A percentile compares a stretch with the other conserved stretches of the same genome.
phyloP scores from a whole-genome alignment of 1,140 invertebrate genomes.

The Apis dorsata region DNA sequence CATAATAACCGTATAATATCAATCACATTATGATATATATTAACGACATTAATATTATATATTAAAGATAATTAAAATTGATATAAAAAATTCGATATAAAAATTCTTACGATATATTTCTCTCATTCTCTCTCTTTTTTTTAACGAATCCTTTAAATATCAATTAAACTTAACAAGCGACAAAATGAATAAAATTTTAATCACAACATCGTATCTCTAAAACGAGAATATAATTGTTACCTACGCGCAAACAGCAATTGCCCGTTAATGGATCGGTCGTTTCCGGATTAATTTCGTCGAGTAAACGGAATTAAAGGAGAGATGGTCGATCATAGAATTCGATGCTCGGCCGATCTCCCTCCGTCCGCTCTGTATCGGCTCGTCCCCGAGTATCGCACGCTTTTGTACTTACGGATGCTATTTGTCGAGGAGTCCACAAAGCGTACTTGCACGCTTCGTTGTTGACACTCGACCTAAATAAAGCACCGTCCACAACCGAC shows the following conservation, averaged over 20 bases:
- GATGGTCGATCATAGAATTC: conserved; percentile 1
- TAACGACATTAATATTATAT: too few relatives aligned
- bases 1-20: too few relatives aligned
- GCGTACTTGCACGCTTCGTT: conserved; percentile 54
- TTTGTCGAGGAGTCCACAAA: conserved; percentile 61
- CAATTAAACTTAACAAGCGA: too few relatives aligned
- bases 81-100: too few relatives aligned
- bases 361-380: conserved; percentile 13
- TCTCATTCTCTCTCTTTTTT: too few relatives aligned
- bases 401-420: conserved; percentile 59
- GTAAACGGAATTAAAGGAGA: neutral
- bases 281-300: conserved; percentile 16
- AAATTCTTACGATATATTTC: too few relatives aligned
- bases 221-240: neutral
- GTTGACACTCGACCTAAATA: conserved; percentile 69
- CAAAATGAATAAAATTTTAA: neutral
- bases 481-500: conserved; percentile 56
- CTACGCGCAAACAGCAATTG: neutral
- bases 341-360: conserved; percentile 37
- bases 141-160: too few relatives aligned
- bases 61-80: too few relatives aligned
- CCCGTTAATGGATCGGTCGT: neutral
- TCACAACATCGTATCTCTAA: too few relatives aligned
- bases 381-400: conserved; percentile 21
- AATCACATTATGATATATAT: too few relatives aligned